These are phyloP conservation scores for Rhagoletis zephyria DNA, from an alignment of 1,140 invertebrate species.

Conservation along the genomic window DNA sequence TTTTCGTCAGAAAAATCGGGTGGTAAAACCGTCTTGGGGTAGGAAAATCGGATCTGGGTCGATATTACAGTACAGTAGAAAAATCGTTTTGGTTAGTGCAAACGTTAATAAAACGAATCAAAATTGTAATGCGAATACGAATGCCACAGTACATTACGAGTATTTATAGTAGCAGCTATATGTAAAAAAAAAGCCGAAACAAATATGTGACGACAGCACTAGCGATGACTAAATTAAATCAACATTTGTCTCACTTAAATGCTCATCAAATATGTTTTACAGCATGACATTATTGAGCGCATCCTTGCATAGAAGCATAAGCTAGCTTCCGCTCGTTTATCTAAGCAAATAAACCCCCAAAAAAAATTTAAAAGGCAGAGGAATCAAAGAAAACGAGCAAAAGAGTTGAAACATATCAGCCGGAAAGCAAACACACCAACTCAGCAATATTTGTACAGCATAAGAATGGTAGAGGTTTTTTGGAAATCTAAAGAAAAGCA, in stretches of 20 bases:
- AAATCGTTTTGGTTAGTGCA: too few relatives aligned
- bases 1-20: too few relatives aligned
- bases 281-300: background rate
- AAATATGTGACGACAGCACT: too few relatives aligned
- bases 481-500: background rate
- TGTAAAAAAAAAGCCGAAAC: too few relatives aligned
- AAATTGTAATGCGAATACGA: too few relatives aligned
- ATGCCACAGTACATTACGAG: too few relatives aligned
- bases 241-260: constrained; percentile 67
- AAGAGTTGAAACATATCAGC: constrained; percentile 38
- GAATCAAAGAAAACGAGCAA: constrained; percentile 34
- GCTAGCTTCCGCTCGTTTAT: constrained; percentile 69
- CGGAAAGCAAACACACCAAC: constrained; percentile 25
- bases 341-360: constrained; percentile 68
- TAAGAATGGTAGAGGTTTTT: background rate
- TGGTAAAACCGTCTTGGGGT: too few relatives aligned
- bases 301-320: background rate
- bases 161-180: too few relatives aligned
- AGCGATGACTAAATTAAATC: constrained; percentile 58
- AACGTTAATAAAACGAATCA: too few relatives aligned
- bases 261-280: constrained; percentile 62
- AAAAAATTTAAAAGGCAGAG: constrained; percentile 55
- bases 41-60: too few relatives aligned
- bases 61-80: too few relatives aligned
- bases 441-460: constrained; percentile 24